Base-by-base conservation (phyloP, 1,140 invertebrate species). In the Penaeus japonicus region DNA sequence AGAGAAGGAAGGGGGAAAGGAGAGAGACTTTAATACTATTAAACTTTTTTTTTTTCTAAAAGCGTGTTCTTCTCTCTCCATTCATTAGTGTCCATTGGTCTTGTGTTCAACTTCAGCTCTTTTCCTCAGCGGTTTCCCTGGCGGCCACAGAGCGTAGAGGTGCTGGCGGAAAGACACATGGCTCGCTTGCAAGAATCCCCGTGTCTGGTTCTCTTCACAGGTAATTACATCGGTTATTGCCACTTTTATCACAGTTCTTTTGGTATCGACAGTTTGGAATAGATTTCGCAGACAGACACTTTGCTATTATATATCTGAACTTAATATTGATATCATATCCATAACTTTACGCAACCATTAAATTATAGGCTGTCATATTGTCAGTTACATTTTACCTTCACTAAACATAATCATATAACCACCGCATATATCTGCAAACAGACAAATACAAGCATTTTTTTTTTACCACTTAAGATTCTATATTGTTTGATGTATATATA, bases 141-240 rank as follows among this genome's bases (percentile, higher is more conserved):
- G 96, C 94, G 94, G 75, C 95, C 94, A 53, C 94, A 95, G 89
- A 93, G 95, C 27, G 95, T 97, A 0, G 95, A 96, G 90, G 95
- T 96, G 89, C 92, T 97, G 70, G 96, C 95, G 3, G 95, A 96
- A 91, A 94, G 95, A 90, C 95, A 95, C 83, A 94, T 95, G 39
- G 93, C 95, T 20, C 95, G 95, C 89, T 93, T 97, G 90, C 96
- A 96, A 87, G 95, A 96, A 89, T 95, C 95, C 85, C 95, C 96
- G 3, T 96, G 96, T 65, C 94, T 97, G n/a, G 95, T 97, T 30
- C 92, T 96, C 18, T 97, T 97, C 91, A 94, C 96, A 81, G 96
- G 96, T 96, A 93, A 94, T 94, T 83, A 35, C n/a, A 83, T 89
- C 24, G 53, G 83, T 47, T 78, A 80, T 57, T 18, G 70, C 84